Base-by-base conservation (phyloP, 2,797 vertebrate species). In the Scleropages formosus region DNA sequence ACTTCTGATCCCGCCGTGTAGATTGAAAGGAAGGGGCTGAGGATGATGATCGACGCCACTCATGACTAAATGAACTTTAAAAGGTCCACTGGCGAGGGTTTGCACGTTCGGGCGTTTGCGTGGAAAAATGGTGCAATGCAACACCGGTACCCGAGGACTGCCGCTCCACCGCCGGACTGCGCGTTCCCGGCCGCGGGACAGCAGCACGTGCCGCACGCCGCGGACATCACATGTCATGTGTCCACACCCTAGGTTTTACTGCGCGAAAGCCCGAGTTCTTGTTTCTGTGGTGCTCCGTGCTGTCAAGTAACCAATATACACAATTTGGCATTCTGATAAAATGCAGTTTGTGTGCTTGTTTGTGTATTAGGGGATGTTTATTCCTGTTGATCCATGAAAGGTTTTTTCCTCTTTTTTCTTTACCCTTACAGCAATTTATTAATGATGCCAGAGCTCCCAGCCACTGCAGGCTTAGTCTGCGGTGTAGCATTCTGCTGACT, bases 101-200 rank as follows among this genome's bases (percentile, higher is more conserved):
- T 63, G 65, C 68, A 64, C 78, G 81, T 78, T 8, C 64, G 80
- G 56, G 83, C 81, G 61, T 51, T 67, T 73, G 71, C 56, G 77
- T 72, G 44, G 44, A 73, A 79, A 82, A 90, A 86, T 91, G 90
- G 87, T 91, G 91, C 90, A 92, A 70, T 88, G 88, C 90, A 89
- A 89, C 86, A 87, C 81, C 74, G 80, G 63, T 20, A 71, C 68
- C 68, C 76, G 46, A n/a, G 53, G 71, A 27, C 22, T 46, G 58
- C 24, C 18, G 59, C 58, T 22, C 59, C n/a, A 46, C 62, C n/a
- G 46, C 62, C 31, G n/a, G 31, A 59, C 44, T 70, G 39, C 16
- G 22, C 27, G 27, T 20, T 18, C 16, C 69, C 18, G 69, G 24
- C 26, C 51, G 56, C 9, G 13, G 68, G 67, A 27, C n/a, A 22